Evolutionary conservation across 2,888 invertebrate species (phyloP).

Genomic region (Euzetes globulus): DNA sequence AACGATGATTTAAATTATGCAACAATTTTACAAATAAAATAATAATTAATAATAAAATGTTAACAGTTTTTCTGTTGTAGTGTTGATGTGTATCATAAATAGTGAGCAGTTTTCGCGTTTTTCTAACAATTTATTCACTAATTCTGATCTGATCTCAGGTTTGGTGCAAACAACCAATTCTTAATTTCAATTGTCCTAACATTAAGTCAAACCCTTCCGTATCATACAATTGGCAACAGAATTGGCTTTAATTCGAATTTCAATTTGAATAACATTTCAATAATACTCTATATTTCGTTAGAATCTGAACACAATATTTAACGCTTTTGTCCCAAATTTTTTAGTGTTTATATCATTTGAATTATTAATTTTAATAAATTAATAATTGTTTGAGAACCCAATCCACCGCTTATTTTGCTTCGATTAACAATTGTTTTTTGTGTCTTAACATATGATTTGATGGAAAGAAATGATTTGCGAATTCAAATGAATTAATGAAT

Average conservation of each 20-base stretch:
- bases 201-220: no score
- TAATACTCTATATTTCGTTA: no score
- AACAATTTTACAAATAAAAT: conserved; percentile 18
- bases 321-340: conserved; percentile 8
- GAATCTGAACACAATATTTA: neutral
- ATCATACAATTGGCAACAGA: no score
- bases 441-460: neutral
- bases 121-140: neutral
- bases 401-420: conserved; percentile 15
- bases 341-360: neutral
- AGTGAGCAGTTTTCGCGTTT: neutral
- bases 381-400: neutral
- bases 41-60: neutral
- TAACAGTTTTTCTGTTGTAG: neutral
- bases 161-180: neutral
- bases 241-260: no score
- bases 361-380: neutral
- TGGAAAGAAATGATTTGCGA: neutral
- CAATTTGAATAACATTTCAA: no score
- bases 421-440: conserved; percentile 8
- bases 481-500: neutral
- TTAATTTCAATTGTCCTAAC: neutral
- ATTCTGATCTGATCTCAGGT: neutral
- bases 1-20: neutral
- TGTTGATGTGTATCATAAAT: conserved; percentile 19